Conservation (phyloP, 2,888 invertebrate genomes). For the Pyrochroa serraticornis region DNA sequence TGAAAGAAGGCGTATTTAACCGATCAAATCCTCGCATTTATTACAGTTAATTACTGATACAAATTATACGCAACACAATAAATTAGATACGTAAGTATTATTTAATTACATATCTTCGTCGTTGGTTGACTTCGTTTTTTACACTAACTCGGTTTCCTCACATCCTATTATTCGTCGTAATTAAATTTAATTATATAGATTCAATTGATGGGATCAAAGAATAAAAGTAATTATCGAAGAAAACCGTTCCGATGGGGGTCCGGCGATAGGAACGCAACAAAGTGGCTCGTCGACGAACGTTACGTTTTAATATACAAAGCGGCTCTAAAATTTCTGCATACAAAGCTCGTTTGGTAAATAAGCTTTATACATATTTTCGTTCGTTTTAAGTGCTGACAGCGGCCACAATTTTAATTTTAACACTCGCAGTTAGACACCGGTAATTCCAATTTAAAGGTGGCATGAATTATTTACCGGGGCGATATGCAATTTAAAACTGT, state of each 20-base stretch:
- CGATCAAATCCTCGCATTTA: constrained; percentile 48
- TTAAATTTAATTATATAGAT: constrained; percentile 50
- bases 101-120: constrained; percentile 53
- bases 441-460: constrained; percentile 34
- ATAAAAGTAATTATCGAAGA: constrained; percentile 46
- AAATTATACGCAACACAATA: constrained; percentile 57
- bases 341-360: constrained; percentile 46
- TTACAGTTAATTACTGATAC: constrained; percentile 53
- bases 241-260: constrained; percentile 34
- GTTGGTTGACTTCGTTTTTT: constrained; percentile 26
- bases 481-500: no score
- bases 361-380: constrained; percentile 47
- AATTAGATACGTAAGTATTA: constrained; percentile 58
- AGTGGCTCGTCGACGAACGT: no score
- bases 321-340: constrained; percentile 45
- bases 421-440: constrained; percentile 33
- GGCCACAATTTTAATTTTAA: constrained; percentile 36
- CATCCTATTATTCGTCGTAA: constrained; percentile 46
- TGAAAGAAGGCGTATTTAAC: constrained; percentile 45
- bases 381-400: constrained; percentile 39
- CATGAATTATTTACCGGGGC: constrained; percentile 27
- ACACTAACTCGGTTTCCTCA: constrained; percentile 42
- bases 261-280: not conserved
- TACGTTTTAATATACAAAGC: constrained; percentile 45
- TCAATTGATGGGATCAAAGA: constrained; percentile 44